A percentile compares a stretch with the other conserved stretches of the same genome.
Evolutionary conservation across 2,888 invertebrate genomes (phyloP).

Genomic region (Zootermopsis nevadensis): DNA sequence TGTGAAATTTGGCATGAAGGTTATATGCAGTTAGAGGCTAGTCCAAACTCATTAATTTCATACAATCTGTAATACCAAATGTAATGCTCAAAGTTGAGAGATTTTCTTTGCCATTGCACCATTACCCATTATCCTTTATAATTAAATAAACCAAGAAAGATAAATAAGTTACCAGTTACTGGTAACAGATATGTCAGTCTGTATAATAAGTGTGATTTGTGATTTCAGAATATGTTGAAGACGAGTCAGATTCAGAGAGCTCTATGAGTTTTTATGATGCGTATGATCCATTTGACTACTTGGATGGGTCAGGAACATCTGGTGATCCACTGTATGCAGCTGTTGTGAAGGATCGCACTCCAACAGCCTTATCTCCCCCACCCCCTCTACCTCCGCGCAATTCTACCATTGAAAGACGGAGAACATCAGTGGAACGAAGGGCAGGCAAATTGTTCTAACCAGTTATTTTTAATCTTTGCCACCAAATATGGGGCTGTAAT

Average conservation of each 20-base stretch:
- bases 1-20: too few relatives aligned
- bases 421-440: conserved; percentile 61
- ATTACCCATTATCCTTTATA: too few relatives aligned
- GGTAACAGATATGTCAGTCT: neutral
- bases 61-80: too few relatives aligned
- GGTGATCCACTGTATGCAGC: conserved; percentile 77
- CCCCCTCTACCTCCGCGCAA: conserved; percentile 74
- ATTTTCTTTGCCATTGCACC: too few relatives aligned
- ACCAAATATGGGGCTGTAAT: too few relatives aligned
- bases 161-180: neutral
- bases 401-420: conserved; percentile 66
- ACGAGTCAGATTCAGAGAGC: conserved; percentile 65
- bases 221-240: conserved; percentile 32
- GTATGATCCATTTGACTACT: conserved; percentile 83
- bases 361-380: conserved; percentile 65
- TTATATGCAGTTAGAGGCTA: too few relatives aligned
- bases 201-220: neutral
- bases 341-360: conserved; percentile 69
- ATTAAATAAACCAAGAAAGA: neutral
- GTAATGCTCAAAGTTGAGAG: too few relatives aligned
- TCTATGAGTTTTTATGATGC: conserved; percentile 78
- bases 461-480: too few relatives aligned
- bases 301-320: conserved; percentile 65
- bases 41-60: too few relatives aligned
- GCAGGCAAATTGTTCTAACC: conserved; percentile 54